phyloP scores from a whole-genome alignment of 1,140 invertebrate genomes.

The Dinoponera quadriceps region DNA sequence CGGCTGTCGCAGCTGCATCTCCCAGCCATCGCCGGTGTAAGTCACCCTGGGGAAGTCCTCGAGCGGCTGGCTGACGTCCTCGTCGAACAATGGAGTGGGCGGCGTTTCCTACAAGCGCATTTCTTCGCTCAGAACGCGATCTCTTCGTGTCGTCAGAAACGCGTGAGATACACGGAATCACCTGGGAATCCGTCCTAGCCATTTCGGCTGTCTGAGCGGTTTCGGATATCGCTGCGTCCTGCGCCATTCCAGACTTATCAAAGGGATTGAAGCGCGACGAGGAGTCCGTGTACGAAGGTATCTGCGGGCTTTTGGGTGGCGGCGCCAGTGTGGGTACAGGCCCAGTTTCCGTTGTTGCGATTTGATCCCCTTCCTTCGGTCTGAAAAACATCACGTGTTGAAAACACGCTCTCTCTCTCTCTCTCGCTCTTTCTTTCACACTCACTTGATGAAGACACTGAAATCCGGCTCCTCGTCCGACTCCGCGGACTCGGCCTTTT shows the following conservation, averaged over 20 bases:
- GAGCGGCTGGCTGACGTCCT: slow-evolving; percentile 96
- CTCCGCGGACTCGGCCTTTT: slow-evolving; percentile 90
- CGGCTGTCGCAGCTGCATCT: slow-evolving; percentile 97
- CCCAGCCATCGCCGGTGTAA: slow-evolving; percentile 96
- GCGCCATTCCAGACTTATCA: slow-evolving; percentile 88
- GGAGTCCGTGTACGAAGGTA: slow-evolving; percentile 85
- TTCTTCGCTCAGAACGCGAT: too few relatives aligned
- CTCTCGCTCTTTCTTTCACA: slow-evolving; percentile 30
- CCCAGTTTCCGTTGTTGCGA: slow-evolving; percentile 78
- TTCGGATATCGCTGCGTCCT: slow-evolving; percentile 80
- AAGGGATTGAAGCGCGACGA: slow-evolving; percentile 90
- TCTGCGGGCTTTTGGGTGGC: slow-evolving; percentile 87
- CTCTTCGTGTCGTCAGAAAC: too few relatives aligned
- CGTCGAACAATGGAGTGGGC: slow-evolving; percentile 97
- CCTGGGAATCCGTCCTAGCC: slow-evolving; percentile 83
- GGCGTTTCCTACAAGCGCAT: slow-evolving; percentile 89
- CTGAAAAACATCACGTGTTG: slow-evolving; percentile 84
- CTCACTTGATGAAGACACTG: slow-evolving; percentile 92
- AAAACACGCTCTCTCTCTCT: too few relatives aligned
- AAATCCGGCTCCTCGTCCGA: slow-evolving; percentile 92
- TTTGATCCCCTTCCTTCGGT: slow-evolving; percentile 87
- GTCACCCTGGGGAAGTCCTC: slow-evolving; percentile 95
- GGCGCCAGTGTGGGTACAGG: slow-evolving; percentile 91
- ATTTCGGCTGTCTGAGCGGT: slow-evolving; percentile 74
- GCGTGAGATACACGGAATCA: too few relatives aligned